A percentile compares a stretch with the other conserved stretches of the same genome.
Conservation (phyloP, 1,140 invertebrate species). For the Procambarus clarkii region DNA sequence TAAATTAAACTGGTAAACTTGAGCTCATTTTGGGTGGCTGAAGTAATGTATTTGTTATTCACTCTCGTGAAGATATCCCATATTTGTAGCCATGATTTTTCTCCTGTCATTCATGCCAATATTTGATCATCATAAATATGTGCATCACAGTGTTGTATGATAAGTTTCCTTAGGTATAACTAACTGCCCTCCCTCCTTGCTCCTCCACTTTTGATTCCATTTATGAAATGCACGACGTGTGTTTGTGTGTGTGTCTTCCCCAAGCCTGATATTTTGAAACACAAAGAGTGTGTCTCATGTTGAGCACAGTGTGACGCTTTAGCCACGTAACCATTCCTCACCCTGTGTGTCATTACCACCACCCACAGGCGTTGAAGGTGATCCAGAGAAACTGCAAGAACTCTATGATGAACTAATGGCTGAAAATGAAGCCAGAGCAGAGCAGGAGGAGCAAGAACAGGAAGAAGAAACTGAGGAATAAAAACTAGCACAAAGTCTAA, state of each 20-base stretch:
- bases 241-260: background rate
- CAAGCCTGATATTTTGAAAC: background rate
- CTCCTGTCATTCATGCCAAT: no score
- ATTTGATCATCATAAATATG: no score
- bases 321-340: background rate
- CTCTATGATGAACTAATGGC: slow-evolving; percentile 56
- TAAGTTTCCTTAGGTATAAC: no score
- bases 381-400: slow-evolving; percentile 56
- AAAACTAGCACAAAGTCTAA: slow-evolving; percentile 15
- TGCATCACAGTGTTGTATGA: no score
- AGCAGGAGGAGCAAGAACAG: slow-evolving; percentile 30
- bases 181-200: no score
- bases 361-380: slow-evolving; percentile 50
- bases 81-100: no score
- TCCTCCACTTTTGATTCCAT: no score
- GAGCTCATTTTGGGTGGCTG: no score
- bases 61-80: no score
- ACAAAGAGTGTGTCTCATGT: background rate
- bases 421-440: slow-evolving; percentile 2
- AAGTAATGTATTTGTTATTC: no score
- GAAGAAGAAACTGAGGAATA: slow-evolving; percentile 21
- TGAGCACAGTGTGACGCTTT: background rate
- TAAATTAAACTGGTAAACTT: no score
- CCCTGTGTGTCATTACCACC: slow-evolving; percentile 14
- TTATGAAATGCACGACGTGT: no score